A percentile compares a stretch with the other conserved stretches of the same genome.
Evolutionary conservation across 92 coral and sea anemone genomes (phyloP).

Genomic region (Parazoanthus atlanticus): DNA sequence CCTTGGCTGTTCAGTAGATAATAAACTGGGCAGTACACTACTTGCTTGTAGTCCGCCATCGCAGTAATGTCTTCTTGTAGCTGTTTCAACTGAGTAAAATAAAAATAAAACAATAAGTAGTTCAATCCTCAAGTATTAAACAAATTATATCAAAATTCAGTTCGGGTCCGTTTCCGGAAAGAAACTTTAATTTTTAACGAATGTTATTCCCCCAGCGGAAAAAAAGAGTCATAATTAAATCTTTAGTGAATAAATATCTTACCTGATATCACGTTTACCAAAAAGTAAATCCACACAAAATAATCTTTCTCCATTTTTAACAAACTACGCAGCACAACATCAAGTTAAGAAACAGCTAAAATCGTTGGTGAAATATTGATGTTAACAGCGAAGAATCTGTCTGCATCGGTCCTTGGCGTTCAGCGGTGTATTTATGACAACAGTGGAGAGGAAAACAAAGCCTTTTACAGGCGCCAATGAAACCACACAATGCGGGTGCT

Average conservation of each 20-base stretch:
- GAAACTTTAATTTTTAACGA: constrained; percentile 19
- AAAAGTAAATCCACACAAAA: neutral
- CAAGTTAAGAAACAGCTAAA: neutral
- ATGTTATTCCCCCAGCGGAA: neutral
- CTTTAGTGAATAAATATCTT: neutral
- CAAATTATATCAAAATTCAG: neutral
- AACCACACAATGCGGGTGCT: constrained; percentile 35
- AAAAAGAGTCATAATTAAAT: too few species aligned
- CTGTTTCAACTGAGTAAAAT: neutral
- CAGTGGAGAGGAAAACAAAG: constrained; percentile 22
- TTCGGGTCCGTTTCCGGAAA: constrained; percentile 9
- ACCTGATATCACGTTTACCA: constrained; percentile 16
- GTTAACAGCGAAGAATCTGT: neutral
- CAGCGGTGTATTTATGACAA: constrained; percentile 28
- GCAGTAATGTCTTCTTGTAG: neutral
- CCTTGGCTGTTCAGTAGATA: neutral
- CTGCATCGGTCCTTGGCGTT: neutral
- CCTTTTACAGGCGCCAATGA: constrained; percentile 15
- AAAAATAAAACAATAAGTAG: neutral
- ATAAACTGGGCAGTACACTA: neutral
- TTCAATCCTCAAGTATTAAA: neutral
- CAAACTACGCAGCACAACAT: neutral
- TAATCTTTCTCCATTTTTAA: neutral
- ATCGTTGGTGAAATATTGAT: neutral
- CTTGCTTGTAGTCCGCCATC: neutral